phyloP scores from a whole-genome alignment of 1,140 invertebrate genomes.

The Zelostemma sp. region DNA sequence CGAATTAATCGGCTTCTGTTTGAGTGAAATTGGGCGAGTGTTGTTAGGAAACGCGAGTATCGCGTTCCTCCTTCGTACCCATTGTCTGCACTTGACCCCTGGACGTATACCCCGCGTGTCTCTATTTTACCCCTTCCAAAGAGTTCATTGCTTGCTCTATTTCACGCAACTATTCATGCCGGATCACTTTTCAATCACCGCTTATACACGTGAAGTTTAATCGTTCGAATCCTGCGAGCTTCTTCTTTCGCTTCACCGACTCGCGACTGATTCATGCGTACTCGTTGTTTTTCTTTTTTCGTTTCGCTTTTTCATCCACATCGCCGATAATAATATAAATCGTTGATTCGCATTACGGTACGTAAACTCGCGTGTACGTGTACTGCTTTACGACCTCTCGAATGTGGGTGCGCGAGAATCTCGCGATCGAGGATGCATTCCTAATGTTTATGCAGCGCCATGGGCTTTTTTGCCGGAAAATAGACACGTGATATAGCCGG shows the following conservation, averaged over 20 bases:
- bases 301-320: too few species aligned
- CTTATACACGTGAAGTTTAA: too few species aligned
- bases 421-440: constrained; percentile 31
- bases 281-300: too few species aligned
- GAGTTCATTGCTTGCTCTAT: constrained; percentile 8
- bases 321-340: too few species aligned
- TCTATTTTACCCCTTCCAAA: constrained; percentile 34
- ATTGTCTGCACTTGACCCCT: constrained; percentile 57
- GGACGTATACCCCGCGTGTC: constrained; percentile 23
- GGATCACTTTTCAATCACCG: constrained; percentile 48
- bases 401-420: constrained; percentile 51
- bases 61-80: constrained; percentile 47
- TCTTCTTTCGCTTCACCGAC: too few species aligned
- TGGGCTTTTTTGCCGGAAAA: constrained; percentile 51
- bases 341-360: too few species aligned
- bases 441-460: constrained; percentile 60
- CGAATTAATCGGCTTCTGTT: constrained; percentile 72
- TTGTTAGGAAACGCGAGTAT: constrained; percentile 66
- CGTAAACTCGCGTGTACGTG: too few species aligned
- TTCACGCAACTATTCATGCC: constrained; percentile 34
- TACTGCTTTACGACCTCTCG: constrained; percentile 52
- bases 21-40: constrained; percentile 71
- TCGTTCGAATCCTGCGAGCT: too few species aligned
- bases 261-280: too few species aligned
- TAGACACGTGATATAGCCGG: constrained; percentile 49